Evolutionary conservation across 2,797 vertebrate genomes (phyloP), one percentile per base, ranked within the genome.

Genomic region (Darevskia nairensis): DNA sequence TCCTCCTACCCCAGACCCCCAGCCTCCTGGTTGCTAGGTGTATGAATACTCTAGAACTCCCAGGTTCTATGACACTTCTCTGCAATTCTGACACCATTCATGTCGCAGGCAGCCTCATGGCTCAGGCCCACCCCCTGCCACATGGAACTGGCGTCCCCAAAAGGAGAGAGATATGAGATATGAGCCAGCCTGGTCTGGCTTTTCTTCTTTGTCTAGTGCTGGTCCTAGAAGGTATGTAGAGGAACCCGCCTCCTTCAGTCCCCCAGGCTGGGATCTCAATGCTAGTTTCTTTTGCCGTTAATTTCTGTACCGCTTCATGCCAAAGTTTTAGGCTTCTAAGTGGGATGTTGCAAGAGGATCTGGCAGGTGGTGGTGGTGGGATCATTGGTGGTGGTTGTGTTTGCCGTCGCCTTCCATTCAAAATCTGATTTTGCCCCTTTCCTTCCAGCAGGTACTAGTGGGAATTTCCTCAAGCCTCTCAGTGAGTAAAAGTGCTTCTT

Each of bases 51-150:
- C 88, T 89, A 89, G 88, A 89, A 89, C 78, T 23, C 78, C 55
- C 59, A 69, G 88, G 84, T 86, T 89, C 88, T 89, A n/a, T 89
- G 88, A 89, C 88, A 89, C 69, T 41, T 77, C 88, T 80, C 44
- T 27, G n/a, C 8, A 25, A 35, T 89, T 86, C 88, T 85, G 88
- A 89, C 71, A n/a, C 59, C 32, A 32, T 46, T n/a, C 41, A 80
- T 27, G 68, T 27, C 23, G 69, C 55, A 35, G 82, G 68, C 87
- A 87, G 86, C 80, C 82, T 74, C 87, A 75, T 44, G 55, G 21
- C 69, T 71, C 41, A 55, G 64, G 41, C 86, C 25, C 59, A 32
- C n/a, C 68, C 17, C 2, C 41, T 55, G 50, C 50, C 84, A 68
- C 84, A 86, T 89, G 88, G 88, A 88, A 89, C 71, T 76, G 61